phyloP scores from a whole-genome alignment of 2,113 vertebrate genomes.

The Oophaga pumilio region DNA sequence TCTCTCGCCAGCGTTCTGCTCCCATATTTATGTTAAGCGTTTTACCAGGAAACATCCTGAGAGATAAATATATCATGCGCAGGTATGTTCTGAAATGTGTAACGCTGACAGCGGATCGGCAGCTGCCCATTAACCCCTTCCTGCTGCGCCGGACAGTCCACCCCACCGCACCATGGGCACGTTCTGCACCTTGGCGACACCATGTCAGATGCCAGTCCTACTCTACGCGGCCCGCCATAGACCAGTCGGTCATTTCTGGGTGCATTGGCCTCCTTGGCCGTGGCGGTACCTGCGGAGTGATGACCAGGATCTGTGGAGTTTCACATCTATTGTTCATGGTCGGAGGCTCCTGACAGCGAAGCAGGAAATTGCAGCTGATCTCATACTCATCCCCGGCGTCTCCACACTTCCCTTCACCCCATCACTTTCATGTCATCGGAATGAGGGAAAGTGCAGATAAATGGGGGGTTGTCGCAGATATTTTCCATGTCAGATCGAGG shows the following conservation, averaged over 20 bases:
- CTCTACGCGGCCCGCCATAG: not conserved
- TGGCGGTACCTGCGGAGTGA: conserved; percentile 4
- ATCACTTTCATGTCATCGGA: conserved; percentile 21
- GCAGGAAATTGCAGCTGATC: conserved; percentile 14
- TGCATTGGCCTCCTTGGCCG: not conserved
- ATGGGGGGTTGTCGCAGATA: not conserved
- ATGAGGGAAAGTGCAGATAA: not conserved
- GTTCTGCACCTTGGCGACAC: too few relatives aligned
- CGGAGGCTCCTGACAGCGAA: not conserved
- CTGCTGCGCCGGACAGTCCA: not conserved
- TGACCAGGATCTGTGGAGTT: not conserved
- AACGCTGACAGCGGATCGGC: not conserved
- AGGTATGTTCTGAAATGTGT: conserved; percentile 38
- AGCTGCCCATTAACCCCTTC: conserved; percentile 20
- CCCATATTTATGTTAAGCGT: conserved; percentile 40
- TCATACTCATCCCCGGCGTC: not conserved
- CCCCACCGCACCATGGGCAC: not conserved
- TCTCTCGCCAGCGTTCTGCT: conserved; percentile 17
- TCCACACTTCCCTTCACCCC: not conserved
- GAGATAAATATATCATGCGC: conserved; percentile 48
- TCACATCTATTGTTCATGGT: not conserved
- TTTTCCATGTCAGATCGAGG: too few relatives aligned
- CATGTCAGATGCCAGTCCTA: too few relatives aligned
- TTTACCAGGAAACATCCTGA: conserved; percentile 40
- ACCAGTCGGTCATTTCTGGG: too few relatives aligned